Base-by-base conservation (phyloP, 2,113 vertebrate genomes). In the Peromyscus leucopus region DNA sequence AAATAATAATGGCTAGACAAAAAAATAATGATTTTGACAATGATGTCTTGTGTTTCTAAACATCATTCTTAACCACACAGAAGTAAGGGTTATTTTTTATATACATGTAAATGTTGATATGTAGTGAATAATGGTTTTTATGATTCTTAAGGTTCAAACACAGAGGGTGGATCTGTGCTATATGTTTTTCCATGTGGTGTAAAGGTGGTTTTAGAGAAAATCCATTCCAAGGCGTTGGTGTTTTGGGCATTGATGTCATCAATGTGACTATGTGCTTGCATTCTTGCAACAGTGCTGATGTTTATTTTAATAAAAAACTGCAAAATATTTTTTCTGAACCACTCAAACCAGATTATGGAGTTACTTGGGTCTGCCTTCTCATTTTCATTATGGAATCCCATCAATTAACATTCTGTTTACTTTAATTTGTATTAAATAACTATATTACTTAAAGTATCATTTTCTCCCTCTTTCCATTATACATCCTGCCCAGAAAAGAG, bases 1-100 rank as follows among this genome's bases (percentile, higher is more conserved):
- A 33, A 65, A 94, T 33, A 94, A 88, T 82, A 63, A 89, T 63
- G 74, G 28, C 69, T 84, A 79, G 1, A 3, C 0, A 72, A 48
- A 61, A 16, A 57, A 9, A 39, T 87, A 84, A 87, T 57, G 61
- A 71, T 82, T 91, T 90, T 95, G 28, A 39, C 46, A 69, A 63
- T 65, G 67, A 0, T 93, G 93, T 92, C 91, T 90, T 78, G 26
- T 91, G 71, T 94, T 51, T 91, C 36, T 36, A 39, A 69, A 61
- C 46, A 65, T 93, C 78, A 55, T 93, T 61, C 1, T 39, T 92
- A 0, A 36, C 7, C 21, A 92, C 19, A 85, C 19, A 85, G 13
- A 1, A 10, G 19, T 59, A 19, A 1, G 21, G 75, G 28, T 69
- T 19, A 59, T 61, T 86, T 5, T 6, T 51, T 67, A 61, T 48